Base-by-base conservation (phyloP, 2,797 vertebrate genomes). In the Leptodactylus fallax region DNA sequence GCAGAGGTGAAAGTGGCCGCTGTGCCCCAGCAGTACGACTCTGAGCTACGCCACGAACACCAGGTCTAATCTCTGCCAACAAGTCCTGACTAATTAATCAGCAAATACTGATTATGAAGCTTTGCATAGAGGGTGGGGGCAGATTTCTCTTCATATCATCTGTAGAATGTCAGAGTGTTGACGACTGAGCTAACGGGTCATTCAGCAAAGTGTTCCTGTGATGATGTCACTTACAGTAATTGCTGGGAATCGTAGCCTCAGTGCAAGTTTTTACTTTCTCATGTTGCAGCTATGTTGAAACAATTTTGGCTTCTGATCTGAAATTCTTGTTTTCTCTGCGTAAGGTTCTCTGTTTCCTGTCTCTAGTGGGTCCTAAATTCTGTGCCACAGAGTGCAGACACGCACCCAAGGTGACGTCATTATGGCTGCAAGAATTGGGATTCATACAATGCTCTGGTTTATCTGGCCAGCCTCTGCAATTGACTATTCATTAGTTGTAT, bases 191-290 rank as follows among this genome's bases (percentile, higher is more conserved):
- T 14, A 7, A 14, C 49, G 11, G 74, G n/a, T 23, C 74, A 53
- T 53, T n/a, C 47, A 53, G 49, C 12, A 19, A 14, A 14, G 7
- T 13, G 14, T 10, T 72, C 7, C 69, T 51, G 21, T 19, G 21
- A 21, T 51, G 21, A 74, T n/a, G 45, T 74, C 19, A 49, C 65
- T 16, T 17, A 17, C 49, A 53, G 74, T 77, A 51, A 77, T 53
- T 23, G 74, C 74, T 25, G 74, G 49, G 74, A 77, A 77, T 77
- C 21, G 6, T 23, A 16, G 19, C 74, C 47, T n/a, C 74, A 77
- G 21, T 51, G 47, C 23, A 51, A 77, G 10, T 14, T 51, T 11
- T 77, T 53, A 77, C 74, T 77, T 77, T 77, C 74, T 77, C 74
- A 77, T 53, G 21, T 77, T 51, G 49, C 74, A 77, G 47, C 47